phyloP scores from a whole-genome alignment of 1,140 invertebrate genomes.

The Plutomurus gul region DNA sequence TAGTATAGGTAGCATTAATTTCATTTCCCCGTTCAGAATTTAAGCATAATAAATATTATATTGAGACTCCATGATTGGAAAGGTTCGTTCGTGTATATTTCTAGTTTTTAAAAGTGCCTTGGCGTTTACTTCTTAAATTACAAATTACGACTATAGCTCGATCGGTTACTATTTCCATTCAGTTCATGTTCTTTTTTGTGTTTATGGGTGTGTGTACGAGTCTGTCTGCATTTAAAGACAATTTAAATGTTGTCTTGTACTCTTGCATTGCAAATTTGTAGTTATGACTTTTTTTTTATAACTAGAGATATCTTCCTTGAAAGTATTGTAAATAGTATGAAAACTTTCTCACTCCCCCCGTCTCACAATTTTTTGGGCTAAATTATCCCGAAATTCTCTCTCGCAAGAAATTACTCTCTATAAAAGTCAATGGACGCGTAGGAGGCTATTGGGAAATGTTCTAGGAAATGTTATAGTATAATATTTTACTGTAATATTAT shows the following conservation, averaged over 20 bases:
- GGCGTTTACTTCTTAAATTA: neutral
- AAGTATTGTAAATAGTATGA: no score
- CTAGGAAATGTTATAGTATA: no score
- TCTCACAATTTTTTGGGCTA: no score
- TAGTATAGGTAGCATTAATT: no score
- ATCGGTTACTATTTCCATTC: constrained; percentile 4
- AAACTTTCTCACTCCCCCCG: neutral
- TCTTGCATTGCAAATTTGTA: constrained; percentile 10
- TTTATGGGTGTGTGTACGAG: neutral
- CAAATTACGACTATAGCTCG: constrained; percentile 6
- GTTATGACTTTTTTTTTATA: neutral
- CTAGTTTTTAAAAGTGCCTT: neutral
- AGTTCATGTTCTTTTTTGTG: constrained; percentile 15
- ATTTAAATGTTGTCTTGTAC: constrained; percentile 12
- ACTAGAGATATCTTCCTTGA: constrained; percentile 6
- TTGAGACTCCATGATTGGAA: neutral
- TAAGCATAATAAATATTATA: no score
- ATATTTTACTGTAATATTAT: no score
- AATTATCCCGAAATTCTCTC: no score
- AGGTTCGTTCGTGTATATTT: neutral
- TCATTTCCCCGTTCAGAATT: no score
- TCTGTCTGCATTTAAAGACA: constrained; percentile 10
- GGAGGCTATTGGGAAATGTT: no score
- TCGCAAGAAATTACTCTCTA: no score
- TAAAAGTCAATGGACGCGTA: no score